Base-by-base conservation (phyloP, 2,113 vertebrate genomes). In the Etia nguti region DNA sequence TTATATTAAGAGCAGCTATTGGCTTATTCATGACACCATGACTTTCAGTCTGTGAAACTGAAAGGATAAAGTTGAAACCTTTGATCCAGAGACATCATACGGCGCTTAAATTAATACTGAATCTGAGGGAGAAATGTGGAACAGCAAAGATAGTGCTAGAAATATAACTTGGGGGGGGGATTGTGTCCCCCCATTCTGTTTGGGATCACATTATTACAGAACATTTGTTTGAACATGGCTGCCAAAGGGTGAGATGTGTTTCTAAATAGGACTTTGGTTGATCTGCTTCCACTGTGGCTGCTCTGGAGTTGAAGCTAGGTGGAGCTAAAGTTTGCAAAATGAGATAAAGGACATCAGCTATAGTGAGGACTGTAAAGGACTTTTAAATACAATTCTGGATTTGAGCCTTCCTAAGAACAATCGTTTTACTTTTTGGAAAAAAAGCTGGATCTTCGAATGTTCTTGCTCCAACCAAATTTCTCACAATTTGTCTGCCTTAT, bases 341-440 rank as follows among this genome's bases (percentile, higher is more conserved):
- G 4, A 80, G 9, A 80, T 2, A 8, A 41, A 20, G 13, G 16
- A 29, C 4, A 9, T 12, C 0, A 5, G 2, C 36, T 10, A 26
- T 11, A 29, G 13, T 12, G 12, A 26, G 10, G 55, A 56, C 55
- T 29, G 24, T 29, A 29, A 57, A 31, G 0, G 0, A 29, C 36
- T 5, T 56, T 0, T 12, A 41, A 56, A 80, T 36, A 55, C 8
- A 22, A 16, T 73, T 46, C n/a, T 41, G 22, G 79, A 57, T 80
- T 57, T 80, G 1, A 1, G 54, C 13, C 22, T 7, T 57, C 34
- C 4, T 8, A 10, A 80, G 34, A 80, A 57, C 34, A 57, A 38
- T 7, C 2, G 5, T 18, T 46, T 80, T 13, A 12, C 38, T 4
- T 59, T 65, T 75, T 75, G 43, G 43, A 50, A 50, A 48, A 16